Evolutionary conservation across 2,113 vertebrate species (phyloP).

Genomic region (Myotis yumanensis): DNA sequence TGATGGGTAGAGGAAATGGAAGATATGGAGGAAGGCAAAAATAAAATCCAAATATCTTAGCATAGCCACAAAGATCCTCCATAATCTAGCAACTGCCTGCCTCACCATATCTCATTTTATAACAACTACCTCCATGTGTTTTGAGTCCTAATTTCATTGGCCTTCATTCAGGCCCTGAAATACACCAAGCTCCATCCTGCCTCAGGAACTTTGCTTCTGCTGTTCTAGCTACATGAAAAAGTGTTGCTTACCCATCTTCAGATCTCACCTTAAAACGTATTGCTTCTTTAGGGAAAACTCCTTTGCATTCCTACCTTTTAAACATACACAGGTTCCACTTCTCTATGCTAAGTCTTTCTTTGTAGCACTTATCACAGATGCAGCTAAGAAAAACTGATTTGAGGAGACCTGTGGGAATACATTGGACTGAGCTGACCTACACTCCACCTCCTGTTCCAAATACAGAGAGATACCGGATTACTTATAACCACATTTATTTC

Average conservation of each 20-base stretch:
- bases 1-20: not conserved
- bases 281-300: not conserved
- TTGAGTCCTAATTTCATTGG: not conserved
- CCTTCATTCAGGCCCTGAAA: not conserved
- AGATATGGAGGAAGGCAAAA: not conserved
- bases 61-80: not conserved
- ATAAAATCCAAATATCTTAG: not conserved
- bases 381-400: not conserved
- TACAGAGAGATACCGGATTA: not conserved
- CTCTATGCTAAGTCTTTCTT: not conserved
- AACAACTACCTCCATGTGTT: not conserved
- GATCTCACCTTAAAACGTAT: not conserved
- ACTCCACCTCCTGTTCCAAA: not conserved
- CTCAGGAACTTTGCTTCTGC: not conserved
- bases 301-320: not conserved
- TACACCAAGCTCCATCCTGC: not conserved
- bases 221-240: not conserved
- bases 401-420: not conserved
- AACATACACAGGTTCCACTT: not conserved
- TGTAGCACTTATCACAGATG: not conserved
- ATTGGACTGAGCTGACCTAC: not conserved
- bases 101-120: not conserved
- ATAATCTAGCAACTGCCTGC: not conserved
- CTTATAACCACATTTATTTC: not conserved
- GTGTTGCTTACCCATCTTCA: rapidly evolving